These are phyloP conservation scores for Numenius phaeopus DNA, from an alignment of 2,797 vertebrate genomes.

Conservation along the genomic window DNA sequence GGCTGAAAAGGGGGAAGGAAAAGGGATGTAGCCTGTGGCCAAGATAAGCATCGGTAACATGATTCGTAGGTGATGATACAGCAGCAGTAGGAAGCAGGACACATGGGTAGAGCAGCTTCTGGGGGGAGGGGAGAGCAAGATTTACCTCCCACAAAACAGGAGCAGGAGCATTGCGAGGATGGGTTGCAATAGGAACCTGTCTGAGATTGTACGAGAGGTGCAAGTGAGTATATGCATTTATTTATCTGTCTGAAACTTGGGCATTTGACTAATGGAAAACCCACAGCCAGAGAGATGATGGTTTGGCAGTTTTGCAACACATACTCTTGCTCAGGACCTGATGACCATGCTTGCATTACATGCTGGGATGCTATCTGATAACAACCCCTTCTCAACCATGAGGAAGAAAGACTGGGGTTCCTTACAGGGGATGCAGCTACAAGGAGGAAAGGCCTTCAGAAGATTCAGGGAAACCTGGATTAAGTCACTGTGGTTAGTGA, in stretches of 20 bases:
- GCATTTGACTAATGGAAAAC: not conserved
- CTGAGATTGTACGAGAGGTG: not conserved
- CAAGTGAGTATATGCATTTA: not conserved
- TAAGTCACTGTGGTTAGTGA: not conserved
- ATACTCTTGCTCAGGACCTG: not conserved
- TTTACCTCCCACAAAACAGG: not conserved
- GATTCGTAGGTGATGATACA: not conserved
- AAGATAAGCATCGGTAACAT: not conserved
- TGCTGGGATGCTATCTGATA: not conserved
- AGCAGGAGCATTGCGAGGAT: not conserved
- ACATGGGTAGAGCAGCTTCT: not conserved
- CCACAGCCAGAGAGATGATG: not conserved
- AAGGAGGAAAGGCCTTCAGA: not conserved
- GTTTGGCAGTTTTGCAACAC: not conserved
- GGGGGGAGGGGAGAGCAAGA: not conserved
- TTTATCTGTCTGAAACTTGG: not conserved
- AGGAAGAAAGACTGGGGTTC: not conserved
- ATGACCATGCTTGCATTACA: not conserved
- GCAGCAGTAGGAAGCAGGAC: not conserved
- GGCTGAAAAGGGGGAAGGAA: not conserved
- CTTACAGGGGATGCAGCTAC: not conserved
- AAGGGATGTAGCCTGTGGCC: not conserved
- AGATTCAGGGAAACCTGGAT: not conserved
- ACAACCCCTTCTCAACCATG: not conserved
- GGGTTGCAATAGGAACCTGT: not conserved